Percentiles rank a stretch among this genome's conserved stretches.
Evolutionary conservation across 1,140 invertebrate species (phyloP).

Genomic region (Drosophila sechellia): DNA sequence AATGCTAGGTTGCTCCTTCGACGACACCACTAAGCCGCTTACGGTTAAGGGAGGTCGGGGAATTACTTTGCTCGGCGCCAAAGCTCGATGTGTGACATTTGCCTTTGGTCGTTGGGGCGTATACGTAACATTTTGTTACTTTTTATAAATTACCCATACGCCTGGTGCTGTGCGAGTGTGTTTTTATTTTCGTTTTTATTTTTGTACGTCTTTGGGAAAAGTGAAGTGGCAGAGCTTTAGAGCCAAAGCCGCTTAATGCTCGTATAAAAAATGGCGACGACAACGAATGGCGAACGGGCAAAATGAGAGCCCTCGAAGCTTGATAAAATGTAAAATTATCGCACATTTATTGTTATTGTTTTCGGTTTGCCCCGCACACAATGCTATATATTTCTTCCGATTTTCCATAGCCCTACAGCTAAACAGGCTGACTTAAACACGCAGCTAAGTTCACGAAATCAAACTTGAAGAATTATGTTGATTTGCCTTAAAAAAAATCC

Average conservation of each 20-base stretch:
- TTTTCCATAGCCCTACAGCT: conserved; percentile 45
- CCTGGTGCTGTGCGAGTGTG: neutral
- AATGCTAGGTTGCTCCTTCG: conserved; percentile 37
- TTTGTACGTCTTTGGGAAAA: conserved; percentile 13
- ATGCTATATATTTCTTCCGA: conserved; percentile 8
- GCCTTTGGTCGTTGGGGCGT: conserved; percentile 63
- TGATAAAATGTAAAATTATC: conserved; percentile 84
- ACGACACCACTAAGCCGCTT: conserved; percentile 75
- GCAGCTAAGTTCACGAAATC: conserved; percentile 75
- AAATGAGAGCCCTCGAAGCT: conserved; percentile 58
- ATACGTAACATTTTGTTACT: conserved; percentile 77
- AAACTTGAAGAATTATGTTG: conserved; percentile 80
- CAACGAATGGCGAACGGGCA: conserved; percentile 54
- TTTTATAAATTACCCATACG: conserved; percentile 54
- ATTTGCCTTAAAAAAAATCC: conserved; percentile 68
- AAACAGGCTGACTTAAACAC: conserved; percentile 78
- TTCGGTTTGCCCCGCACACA: conserved; percentile 36
- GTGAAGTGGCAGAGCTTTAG: conserved; percentile 77
- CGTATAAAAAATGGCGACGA: conserved; percentile 79
- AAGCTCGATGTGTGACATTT: conserved; percentile 70
- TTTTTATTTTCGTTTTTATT: neutral
- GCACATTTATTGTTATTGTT: conserved; percentile 83
- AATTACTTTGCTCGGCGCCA: conserved; percentile 24
- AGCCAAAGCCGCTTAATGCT: conserved; percentile 78
- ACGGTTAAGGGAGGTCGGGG: conserved; percentile 55